Conservation (phyloP, 2,113 vertebrate species). For the Leucopsar rothschildi region DNA sequence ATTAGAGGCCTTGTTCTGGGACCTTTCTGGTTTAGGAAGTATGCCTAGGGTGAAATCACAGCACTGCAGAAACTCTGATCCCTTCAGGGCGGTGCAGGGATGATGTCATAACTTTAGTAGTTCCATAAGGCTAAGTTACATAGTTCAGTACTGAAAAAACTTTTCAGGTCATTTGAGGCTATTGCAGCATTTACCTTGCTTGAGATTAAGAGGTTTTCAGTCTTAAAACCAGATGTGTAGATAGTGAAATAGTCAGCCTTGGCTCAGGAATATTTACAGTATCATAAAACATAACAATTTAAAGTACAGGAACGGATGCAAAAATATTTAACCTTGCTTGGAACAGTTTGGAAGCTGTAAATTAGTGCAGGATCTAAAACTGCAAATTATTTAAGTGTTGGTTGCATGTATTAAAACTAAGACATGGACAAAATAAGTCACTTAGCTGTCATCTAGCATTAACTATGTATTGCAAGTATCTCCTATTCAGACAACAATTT, state of each 20-base stretch:
- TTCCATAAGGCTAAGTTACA: not conserved
- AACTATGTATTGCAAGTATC: not conserved
- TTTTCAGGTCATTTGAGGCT: not conserved
- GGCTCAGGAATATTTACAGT: not conserved
- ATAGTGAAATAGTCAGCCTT: not conserved
- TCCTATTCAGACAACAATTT: not conserved
- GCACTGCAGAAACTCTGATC: not conserved
- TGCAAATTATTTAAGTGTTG: not conserved
- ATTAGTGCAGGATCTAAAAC: not conserved
- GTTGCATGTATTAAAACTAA: not conserved
- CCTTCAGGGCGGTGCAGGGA: not conserved
- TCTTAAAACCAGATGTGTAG: not conserved
- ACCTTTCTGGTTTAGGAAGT: not conserved
- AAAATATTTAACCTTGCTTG: not conserved
- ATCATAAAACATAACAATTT: not conserved
- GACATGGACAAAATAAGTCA: not conserved
- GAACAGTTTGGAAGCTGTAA: not conserved
- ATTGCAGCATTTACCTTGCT: not conserved
- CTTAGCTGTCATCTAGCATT: not conserved
- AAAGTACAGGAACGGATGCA: not conserved
- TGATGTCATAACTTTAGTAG: not conserved
- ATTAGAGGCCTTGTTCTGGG: not conserved
- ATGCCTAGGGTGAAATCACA: not conserved
- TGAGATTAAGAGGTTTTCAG: not conserved
- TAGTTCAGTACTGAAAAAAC: not conserved